A percentile compares a stretch with the other conserved stretches of the same genome.
These are phyloP conservation scores for Mythimna pallens DNA, from an alignment of 2,888 invertebrate species.

Conservation along the genomic window DNA sequence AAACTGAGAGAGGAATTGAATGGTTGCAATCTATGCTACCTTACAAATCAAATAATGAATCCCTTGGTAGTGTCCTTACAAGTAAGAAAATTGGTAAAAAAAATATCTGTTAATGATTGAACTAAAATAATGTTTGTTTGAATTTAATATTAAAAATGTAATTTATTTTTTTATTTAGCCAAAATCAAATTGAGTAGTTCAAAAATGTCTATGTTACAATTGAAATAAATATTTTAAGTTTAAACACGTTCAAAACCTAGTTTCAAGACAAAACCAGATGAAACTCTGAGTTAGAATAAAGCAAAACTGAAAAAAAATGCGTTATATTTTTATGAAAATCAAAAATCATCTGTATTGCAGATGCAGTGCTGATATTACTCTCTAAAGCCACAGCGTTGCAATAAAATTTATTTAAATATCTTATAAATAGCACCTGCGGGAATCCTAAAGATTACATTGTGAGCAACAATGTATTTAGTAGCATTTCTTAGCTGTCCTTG, in stretches of 20 bases:
- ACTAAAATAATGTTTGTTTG: no score
- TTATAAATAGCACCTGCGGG: conserved; percentile 19
- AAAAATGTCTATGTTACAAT: no score
- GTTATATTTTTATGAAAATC: not conserved
- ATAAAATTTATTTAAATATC: conserved; percentile 45
- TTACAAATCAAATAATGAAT: not conserved
- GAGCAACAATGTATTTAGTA: conserved; percentile 7
- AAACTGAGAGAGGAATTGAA: not conserved
- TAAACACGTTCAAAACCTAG: no score
- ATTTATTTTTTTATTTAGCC: no score
- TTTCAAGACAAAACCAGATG: not conserved
- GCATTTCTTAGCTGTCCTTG: not conserved
- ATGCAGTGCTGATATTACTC: conserved; percentile 22
- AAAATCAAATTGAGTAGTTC: no score
- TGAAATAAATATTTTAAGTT: no score
- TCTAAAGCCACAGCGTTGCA: conserved; percentile 15
- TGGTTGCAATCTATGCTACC: not conserved
- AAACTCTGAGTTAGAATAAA: not conserved
- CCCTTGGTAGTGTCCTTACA: not conserved
- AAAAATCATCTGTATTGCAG: not conserved
- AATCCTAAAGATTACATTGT: conserved; percentile 18
- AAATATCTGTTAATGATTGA: no score
- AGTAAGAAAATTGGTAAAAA: no score
- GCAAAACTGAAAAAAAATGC: not conserved
- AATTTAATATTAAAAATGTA: no score